phyloP scores from a whole-genome alignment of 2,888 invertebrate genomes.

The Apoderus coryli region DNA sequence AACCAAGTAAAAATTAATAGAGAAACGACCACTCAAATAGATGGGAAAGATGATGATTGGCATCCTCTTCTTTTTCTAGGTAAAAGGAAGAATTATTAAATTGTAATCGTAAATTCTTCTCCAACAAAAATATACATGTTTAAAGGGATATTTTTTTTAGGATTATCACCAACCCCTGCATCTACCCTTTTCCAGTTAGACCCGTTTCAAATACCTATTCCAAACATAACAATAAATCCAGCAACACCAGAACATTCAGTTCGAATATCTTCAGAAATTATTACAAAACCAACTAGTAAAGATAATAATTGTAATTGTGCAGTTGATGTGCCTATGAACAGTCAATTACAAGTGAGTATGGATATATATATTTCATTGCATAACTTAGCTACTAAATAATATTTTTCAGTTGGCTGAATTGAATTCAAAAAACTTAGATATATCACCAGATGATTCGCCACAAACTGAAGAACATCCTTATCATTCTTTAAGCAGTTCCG shows the following conservation, averaged over 20 bases:
- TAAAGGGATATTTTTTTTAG: no score
- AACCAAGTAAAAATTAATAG: conserved; percentile 14
- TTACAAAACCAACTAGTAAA: conserved; percentile 12
- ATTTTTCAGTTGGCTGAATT: no score
- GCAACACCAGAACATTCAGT: conserved; percentile 22
- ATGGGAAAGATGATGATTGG: conserved; percentile 39
- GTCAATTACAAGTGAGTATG: conserved; percentile 3
- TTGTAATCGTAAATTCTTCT: no score
- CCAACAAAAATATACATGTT: no score
- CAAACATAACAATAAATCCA: conserved; percentile 22
- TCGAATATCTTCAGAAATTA: no score
- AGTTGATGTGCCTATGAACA: background rate
- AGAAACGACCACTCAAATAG: conserved; percentile 17
- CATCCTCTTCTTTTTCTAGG: conserved; percentile 55
- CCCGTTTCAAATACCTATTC: conserved; percentile 33
- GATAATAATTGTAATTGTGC: conserved; percentile 10
- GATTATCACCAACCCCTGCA: conserved; percentile 45
- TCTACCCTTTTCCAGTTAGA: conserved; percentile 41
- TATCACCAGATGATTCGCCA: conserved; percentile 55
- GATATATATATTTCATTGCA: background rate
- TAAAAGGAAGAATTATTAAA: no score
- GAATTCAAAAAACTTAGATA: conserved; percentile 38
- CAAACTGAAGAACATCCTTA: conserved; percentile 62
- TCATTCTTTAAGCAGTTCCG: conserved; percentile 48
- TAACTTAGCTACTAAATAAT: no score